Evolutionary conservation across 2,113 vertebrate genomes (phyloP).

Genomic region (Colistium nudipinnis): DNA sequence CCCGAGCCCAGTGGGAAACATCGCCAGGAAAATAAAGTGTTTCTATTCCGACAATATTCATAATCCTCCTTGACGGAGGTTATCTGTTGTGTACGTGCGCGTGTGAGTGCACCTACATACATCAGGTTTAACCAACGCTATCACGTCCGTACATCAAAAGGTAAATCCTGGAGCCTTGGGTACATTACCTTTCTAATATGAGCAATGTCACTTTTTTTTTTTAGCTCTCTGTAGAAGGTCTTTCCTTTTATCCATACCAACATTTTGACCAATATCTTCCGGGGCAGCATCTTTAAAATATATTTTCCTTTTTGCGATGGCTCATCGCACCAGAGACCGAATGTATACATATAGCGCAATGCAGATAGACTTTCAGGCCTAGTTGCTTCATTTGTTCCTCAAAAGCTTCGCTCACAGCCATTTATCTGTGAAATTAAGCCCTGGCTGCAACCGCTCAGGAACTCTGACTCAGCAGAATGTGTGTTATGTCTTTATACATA

Average conservation of each 20-base stretch:
- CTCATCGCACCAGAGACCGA: not conserved
- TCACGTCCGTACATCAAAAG: conserved; percentile 12
- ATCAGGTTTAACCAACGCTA: conserved; percentile 27
- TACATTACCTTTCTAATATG: conserved; percentile 21
- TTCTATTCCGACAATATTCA: conserved; percentile 45
- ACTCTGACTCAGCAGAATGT: conserved; percentile 55
- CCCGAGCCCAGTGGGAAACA: conserved; percentile 26
- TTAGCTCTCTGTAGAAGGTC: conserved; percentile 3
- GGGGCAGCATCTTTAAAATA: not conserved
- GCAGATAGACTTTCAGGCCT: conserved; percentile 21
- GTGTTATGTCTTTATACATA: conserved; percentile 9
- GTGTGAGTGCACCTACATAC: not conserved
- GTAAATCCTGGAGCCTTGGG: conserved; percentile 3
- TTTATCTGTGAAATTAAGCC: conserved; percentile 39
- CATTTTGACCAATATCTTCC: conserved; percentile 5
- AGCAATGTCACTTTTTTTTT: conserved; percentile 35
- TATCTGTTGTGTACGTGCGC: conserved; percentile 21
- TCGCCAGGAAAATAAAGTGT: conserved; percentile 1
- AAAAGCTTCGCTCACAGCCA: conserved; percentile 13
- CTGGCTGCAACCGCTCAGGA: conserved; percentile 30
- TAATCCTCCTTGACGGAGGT: conserved; percentile 41
- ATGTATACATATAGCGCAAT: too few species aligned
- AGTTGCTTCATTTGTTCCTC: conserved; percentile 17
- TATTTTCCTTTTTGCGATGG: not conserved
- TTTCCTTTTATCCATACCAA: not conserved